These are phyloP conservation scores for Megaceryle alcyon DNA, from an alignment of 2,797 vertebrate species.

Conservation along the genomic window DNA sequence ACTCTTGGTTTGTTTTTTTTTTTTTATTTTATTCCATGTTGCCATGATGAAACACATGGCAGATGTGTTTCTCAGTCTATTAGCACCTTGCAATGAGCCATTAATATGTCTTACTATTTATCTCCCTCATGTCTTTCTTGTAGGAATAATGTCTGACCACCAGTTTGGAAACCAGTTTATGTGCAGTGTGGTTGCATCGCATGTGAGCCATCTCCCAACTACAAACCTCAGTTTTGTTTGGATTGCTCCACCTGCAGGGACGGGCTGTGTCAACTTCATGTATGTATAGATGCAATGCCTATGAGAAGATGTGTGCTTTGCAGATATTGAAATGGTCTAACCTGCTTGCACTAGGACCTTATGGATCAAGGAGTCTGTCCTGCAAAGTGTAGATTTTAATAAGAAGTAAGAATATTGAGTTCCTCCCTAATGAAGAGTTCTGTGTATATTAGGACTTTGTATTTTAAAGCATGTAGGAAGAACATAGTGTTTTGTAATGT, in stretches of 20 bases:
- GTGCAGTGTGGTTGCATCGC: conserved; percentile 97
- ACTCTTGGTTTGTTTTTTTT: neutral
- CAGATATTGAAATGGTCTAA: neutral
- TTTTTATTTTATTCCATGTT: neutral
- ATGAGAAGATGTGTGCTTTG: neutral
- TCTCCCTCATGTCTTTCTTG: conserved; percentile 11
- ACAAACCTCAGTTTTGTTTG: conserved; percentile 97
- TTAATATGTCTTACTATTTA: conserved; percentile 17
- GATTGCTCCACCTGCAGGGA: conserved; percentile 96
- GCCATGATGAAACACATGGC: neutral
- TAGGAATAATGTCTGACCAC: conserved; percentile 93
- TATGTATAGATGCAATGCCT: conserved; percentile 71
- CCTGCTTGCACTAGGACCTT: neutral
- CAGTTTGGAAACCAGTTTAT: conserved; percentile 97
- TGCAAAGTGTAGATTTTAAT: neutral
- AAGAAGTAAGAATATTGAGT: neutral
- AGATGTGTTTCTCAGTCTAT: neutral
- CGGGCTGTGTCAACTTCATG: conserved; percentile 98
- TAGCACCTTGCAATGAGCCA: neutral
- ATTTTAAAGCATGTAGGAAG: neutral
- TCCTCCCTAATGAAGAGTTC: neutral
- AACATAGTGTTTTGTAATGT: neutral
- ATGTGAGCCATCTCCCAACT: conserved; percentile 94
- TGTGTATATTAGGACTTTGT: neutral
- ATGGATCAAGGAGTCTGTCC: neutral